phyloP scores from a whole-genome alignment of 1,140 invertebrate genomes.

The Hylyphantes graminicola region DNA sequence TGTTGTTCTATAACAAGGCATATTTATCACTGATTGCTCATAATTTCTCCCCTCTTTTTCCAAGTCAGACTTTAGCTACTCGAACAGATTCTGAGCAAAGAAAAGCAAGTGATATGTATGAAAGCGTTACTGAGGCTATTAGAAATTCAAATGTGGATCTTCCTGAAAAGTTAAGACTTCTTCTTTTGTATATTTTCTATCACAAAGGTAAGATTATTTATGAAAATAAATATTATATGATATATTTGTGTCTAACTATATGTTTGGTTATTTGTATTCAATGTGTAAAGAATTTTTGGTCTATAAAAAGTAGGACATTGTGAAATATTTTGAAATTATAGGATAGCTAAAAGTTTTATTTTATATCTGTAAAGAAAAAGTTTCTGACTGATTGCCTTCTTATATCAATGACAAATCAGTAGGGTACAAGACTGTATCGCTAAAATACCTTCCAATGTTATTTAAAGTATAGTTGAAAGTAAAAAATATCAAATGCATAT shows the following conservation, averaged over 20 bases:
- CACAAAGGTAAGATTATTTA: slow-evolving; percentile 29
- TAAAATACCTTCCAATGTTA: too few species aligned
- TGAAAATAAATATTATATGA: background rate
- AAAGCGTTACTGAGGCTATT: slow-evolving; percentile 3
- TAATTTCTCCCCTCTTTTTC: background rate
- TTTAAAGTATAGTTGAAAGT: too few species aligned
- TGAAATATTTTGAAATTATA: too few species aligned
- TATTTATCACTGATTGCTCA: background rate
- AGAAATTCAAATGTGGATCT: background rate
- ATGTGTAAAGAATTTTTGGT: too few species aligned
- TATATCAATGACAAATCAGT: too few species aligned
- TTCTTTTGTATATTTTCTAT: slow-evolving; percentile 46
- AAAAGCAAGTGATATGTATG: background rate
- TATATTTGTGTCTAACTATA: background rate
- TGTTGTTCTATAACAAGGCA: background rate
- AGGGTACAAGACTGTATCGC: too few species aligned
- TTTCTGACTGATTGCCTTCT: too few species aligned
- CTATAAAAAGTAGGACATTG: too few species aligned
- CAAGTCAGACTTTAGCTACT: slow-evolving; percentile 1
- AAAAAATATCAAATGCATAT: too few species aligned
- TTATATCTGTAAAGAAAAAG: too few species aligned
- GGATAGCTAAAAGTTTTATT: too few species aligned
- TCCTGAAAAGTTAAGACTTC: slow-evolving; percentile 21
- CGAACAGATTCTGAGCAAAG: slow-evolving; percentile 16
- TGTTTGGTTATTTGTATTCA: too few species aligned